phyloP scores from a whole-genome alignment of 2,888 invertebrate genomes.

The Callyntrura guangdongensis region DNA sequence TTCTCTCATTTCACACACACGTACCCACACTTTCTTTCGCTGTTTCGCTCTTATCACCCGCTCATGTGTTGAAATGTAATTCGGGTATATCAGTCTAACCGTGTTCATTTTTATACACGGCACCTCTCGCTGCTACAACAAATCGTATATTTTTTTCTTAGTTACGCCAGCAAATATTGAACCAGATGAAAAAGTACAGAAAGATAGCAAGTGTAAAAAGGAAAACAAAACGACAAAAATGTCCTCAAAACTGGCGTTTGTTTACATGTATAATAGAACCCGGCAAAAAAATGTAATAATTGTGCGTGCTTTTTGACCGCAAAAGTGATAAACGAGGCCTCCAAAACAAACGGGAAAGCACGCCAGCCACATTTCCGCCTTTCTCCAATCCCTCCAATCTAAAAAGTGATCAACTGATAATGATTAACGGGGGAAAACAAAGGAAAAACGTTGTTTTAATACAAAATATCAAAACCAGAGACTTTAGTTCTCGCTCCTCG shows the following conservation, averaged over 20 bases:
- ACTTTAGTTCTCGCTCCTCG: not conserved
- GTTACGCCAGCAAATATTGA: too few species aligned
- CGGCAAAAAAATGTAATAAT: too few species aligned
- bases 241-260: too few species aligned
- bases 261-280: too few species aligned
- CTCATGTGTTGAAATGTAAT: too few species aligned
- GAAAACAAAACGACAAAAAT: not conserved
- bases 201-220: not conserved
- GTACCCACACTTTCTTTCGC: not conserved
- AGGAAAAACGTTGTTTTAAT: not conserved
- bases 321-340: slow-evolving; percentile 31
- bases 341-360: not conserved
- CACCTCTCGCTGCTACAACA: too few species aligned
- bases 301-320: too few species aligned
- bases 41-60: too few species aligned
- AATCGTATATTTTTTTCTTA: too few species aligned
- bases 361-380: slow-evolving; percentile 18
- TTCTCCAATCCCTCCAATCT: not conserved
- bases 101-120: too few species aligned
- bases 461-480: not conserved
- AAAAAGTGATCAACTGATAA: not conserved
- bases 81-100: too few species aligned
- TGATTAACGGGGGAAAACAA: not conserved
- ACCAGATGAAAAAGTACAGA: too few species aligned
- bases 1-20: not conserved